Evolutionary conservation across 2,797 vertebrate species (phyloP), one percentile per base, ranked within the genome.

Genomic region (Macroramphosus scolopax): DNA sequence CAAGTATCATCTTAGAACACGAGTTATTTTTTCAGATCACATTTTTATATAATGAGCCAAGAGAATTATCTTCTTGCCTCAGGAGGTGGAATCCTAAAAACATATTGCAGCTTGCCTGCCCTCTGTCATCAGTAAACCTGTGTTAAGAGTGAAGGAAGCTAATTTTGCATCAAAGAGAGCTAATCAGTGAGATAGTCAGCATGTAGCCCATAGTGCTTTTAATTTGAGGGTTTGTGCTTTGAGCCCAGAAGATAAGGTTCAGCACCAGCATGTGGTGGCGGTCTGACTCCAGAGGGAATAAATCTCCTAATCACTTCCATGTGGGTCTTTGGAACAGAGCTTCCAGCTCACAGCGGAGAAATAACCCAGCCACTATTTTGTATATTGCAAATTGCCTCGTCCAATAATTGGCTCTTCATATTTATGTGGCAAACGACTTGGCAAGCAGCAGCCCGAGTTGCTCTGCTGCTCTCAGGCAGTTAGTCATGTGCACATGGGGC

Each of bases 261-360:
- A 57, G 51, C 35, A 54, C 39, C 51, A 68, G 41, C 46, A 72
- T 71, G 55, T 65, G 54, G 41, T 36, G 18, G 35, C 22, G 17
- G 52, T 62, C 20, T 39, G 35, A 44, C 37, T 57, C 39, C 1
- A 0, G 15, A 18, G 46, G 44, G 34, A 44, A 55, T 45, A 56
- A 51, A 61, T 61, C 38, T 60, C 24, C 32, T 57, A 68, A 82
- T 82, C 35, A 46, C 45, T 62, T 70, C 57, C 75, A 84, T 55
- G 48, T 73, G 73, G 46, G 16, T 47, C 22, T 64, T 51, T 39
- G 46, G 24, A 12, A 14, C 14, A n/a, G 6, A 8, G 20, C 41
- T 33, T 49, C 5, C 28, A 49, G 44, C 36, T n/a, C n/a, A 43
- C 17, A 51, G 31, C 16, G 24, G 40, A 18, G 35, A 57, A 55